Percentiles rank a stretch among this genome's conserved stretches.
Evolutionary conservation across 2,797 vertebrate genomes (phyloP).

Genomic region (Manis javanica): DNA sequence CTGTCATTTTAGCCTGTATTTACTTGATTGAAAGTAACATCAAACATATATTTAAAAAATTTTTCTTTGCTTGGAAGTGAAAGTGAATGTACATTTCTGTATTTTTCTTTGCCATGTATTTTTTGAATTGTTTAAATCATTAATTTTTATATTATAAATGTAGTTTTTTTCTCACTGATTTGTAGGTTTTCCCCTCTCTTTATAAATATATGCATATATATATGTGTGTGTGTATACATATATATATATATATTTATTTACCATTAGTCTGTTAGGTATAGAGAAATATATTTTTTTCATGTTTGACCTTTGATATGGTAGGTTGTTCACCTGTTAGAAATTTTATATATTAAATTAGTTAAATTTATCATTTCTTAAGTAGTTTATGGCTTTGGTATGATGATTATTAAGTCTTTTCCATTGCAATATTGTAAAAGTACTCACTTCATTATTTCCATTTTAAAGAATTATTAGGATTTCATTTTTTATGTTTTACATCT

Average conservation of each 20-base stretch:
- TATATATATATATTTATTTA: background rate
- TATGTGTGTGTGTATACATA: background rate
- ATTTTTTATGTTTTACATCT: background rate
- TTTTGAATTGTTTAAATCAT: background rate
- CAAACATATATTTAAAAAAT: background rate
- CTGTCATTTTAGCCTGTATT: background rate
- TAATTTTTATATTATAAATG: background rate
- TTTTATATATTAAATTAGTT: background rate
- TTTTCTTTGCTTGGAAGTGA: too few species aligned
- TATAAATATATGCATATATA: background rate
- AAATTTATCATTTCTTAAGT: background rate
- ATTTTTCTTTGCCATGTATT: background rate
- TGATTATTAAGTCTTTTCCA: background rate
- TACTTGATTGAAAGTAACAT: background rate
- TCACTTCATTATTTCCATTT: constrained; percentile 8
- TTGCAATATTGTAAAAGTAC: background rate
- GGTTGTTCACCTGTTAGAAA: background rate
- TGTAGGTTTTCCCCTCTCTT: background rate
- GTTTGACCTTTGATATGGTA: background rate
- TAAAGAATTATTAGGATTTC: background rate
- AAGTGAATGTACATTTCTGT: background rate
- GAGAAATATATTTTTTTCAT: background rate
- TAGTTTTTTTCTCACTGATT: background rate
- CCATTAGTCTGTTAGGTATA: background rate
- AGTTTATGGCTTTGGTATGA: background rate